phyloP scores from a whole-genome alignment of 2,113 vertebrate genomes.

The Toxotes jaculatrix region DNA sequence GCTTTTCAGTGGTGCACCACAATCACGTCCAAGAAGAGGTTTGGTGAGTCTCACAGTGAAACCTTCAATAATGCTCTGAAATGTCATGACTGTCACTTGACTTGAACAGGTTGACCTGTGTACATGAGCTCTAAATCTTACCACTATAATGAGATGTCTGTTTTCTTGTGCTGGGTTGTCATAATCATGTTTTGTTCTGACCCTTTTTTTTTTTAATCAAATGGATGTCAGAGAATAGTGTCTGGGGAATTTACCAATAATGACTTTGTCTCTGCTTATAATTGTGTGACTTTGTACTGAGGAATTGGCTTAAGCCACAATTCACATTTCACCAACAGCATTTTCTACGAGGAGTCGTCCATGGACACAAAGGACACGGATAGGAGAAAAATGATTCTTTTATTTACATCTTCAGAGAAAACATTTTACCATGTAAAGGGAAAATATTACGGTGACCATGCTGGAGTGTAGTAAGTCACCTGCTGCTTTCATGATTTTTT shows the following conservation, averaged over 20 bases:
- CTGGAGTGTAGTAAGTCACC: slow-evolving; percentile 59
- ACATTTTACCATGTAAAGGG: slow-evolving; percentile 70
- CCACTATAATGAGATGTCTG: slow-evolving; percentile 62
- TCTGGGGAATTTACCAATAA: slow-evolving; percentile 32
- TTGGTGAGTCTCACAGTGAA: slow-evolving; percentile 38
- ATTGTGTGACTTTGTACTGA: slow-evolving; percentile 51
- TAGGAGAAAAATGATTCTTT: slow-evolving; percentile 48
- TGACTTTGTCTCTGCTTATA: slow-evolving; percentile 50
- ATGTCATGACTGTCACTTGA: slow-evolving; percentile 55
- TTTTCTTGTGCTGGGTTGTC: neutral
- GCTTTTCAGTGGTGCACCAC: slow-evolving; percentile 46
- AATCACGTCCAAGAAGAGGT: slow-evolving; percentile 35
- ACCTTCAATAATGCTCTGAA: slow-evolving; percentile 50
- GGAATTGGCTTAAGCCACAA: slow-evolving; percentile 25
- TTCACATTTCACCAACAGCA: slow-evolving; percentile 32
- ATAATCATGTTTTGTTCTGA: slow-evolving; percentile 48
- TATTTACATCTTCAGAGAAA: slow-evolving; percentile 25
- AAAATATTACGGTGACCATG: slow-evolving; percentile 60
- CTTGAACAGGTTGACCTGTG: slow-evolving; percentile 70
- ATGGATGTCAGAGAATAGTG: slow-evolving; percentile 53
- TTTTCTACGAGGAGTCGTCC: slow-evolving; percentile 55
- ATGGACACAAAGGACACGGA: slow-evolving; percentile 57
- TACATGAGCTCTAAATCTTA: slow-evolving; percentile 36
- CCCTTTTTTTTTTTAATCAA: slow-evolving; percentile 33
- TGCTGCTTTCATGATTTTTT: slow-evolving; percentile 70